Conservation (phyloP, 2,113 vertebrate species). For the Bufo gargarizans region DNA sequence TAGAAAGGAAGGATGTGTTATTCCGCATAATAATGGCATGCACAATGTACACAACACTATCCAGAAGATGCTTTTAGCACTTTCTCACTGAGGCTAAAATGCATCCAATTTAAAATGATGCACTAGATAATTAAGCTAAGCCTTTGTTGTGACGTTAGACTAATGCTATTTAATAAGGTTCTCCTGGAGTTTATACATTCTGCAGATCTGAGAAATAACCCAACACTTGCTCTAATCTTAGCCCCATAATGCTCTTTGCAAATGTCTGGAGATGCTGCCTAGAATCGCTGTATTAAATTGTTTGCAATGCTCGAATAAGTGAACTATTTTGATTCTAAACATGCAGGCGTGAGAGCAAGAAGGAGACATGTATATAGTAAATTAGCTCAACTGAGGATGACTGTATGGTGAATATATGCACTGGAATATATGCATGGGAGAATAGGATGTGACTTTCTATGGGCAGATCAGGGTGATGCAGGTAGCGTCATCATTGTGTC, state of each 20-base stretch:
- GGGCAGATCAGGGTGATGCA: neutral
- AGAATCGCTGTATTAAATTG: neutral
- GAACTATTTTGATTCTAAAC: conserved; percentile 16
- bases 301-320: conserved; percentile 4
- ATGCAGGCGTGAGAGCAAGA: conserved; percentile 6
- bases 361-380: neutral
- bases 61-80: conserved; percentile 28
- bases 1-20: conserved; percentile 39
- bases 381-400: neutral
- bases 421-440: neutral
- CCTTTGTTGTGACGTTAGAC: conserved; percentile 14
- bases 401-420: neutral
- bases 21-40: conserved; percentile 4
- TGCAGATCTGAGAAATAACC: conserved; percentile 9
- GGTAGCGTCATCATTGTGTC: neutral
- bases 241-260: neutral
- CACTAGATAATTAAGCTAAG: conserved; percentile 25
- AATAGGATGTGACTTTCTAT: neutral
- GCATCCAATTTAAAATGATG: conserved; percentile 28
- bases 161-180: conserved; percentile 19
- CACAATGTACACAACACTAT: conserved; percentile 22
- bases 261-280: neutral
- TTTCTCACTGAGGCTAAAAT: neutral
- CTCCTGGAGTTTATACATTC: neutral
- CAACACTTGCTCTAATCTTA: neutral